Percentiles rank a stretch among this genome's conserved stretches.
These are phyloP conservation scores for Struthio camelus DNA, from an alignment of 2,113 vertebrate genomes.

Conservation along the genomic window DNA sequence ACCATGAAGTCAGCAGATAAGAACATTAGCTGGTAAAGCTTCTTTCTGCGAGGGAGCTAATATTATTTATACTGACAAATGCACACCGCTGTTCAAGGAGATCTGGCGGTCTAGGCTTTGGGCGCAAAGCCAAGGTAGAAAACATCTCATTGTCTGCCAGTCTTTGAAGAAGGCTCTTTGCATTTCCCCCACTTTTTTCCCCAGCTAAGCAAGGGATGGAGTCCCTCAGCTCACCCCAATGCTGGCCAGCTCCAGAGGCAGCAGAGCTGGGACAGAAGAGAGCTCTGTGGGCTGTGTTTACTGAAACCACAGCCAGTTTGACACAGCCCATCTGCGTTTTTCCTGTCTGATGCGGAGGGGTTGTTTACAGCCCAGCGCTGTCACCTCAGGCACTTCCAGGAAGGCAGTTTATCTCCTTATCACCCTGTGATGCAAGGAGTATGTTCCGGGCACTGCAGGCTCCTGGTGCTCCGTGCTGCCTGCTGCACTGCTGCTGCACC, in stretches of 20 bases:
- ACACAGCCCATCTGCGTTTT: neutral
- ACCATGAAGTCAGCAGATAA: neutral
- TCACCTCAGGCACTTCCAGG: neutral
- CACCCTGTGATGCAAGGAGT: neutral
- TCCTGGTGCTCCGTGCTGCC: neutral
- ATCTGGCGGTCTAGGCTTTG: too few relatives aligned
- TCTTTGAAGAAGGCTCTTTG: neutral
- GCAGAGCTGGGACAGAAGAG: too few relatives aligned
- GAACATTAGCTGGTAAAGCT: neutral
- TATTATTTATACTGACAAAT: neutral
- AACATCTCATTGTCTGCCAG: too few relatives aligned
- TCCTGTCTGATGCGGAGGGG: neutral
- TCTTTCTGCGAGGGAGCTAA: neutral
- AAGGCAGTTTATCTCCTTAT: neutral
- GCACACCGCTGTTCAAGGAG: neutral
- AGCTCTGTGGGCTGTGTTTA: neutral
- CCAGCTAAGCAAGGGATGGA: neutral
- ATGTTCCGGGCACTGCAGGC: neutral
- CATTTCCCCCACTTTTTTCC: neutral
- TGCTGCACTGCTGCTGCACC: neutral
- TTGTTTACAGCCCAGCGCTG: neutral
- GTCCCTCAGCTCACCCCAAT: too few relatives aligned
- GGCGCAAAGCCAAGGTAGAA: too few relatives aligned
- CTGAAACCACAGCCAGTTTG: neutral
- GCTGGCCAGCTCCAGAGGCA: neutral